phyloP scores from a whole-genome alignment of 2,113 vertebrate species.

The Forbesichthys agassizii region DNA sequence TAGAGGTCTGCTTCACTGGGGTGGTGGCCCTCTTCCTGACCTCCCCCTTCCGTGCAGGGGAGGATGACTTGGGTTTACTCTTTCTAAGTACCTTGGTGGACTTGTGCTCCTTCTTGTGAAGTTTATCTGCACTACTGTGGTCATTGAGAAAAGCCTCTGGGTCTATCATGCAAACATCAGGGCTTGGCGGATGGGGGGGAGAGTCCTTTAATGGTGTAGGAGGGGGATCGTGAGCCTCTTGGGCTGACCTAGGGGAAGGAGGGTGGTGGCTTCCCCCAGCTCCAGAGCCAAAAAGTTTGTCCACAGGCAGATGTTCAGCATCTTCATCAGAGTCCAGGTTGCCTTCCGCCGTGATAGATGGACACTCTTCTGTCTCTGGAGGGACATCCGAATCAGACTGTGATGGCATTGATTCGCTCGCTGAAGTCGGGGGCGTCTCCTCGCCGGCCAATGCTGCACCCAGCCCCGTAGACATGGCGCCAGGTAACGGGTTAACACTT shows the following conservation, averaged over 20 bases:
- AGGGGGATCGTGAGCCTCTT: constrained; percentile 83
- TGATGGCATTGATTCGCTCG: constrained; percentile 90
- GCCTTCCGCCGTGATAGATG: constrained; percentile 95
- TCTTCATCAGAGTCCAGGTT: constrained; percentile 98
- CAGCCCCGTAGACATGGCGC: constrained; percentile 57
- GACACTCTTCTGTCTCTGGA: constrained; percentile 95
- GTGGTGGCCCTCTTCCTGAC: constrained; percentile 85
- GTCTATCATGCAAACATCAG: constrained; percentile 98
- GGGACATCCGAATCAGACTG: constrained; percentile 97
- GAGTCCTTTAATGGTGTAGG: constrained; percentile 87
- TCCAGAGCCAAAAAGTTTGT: constrained; percentile 82
- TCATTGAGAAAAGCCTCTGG: constrained; percentile 87
- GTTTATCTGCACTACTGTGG: constrained; percentile 81
- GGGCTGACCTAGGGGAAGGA: constrained; percentile 70
- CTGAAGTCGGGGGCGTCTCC: constrained; percentile 93
- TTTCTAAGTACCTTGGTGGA: constrained; percentile 85
- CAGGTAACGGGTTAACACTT: constrained; percentile 44
- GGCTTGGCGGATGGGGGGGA: constrained; percentile 86
- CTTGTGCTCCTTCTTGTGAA: constrained; percentile 87
- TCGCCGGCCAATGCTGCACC: constrained; percentile 77
- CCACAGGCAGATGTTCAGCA: constrained; percentile 92
- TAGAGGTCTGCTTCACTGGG: constrained; percentile 81
- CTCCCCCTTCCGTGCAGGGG: constrained; percentile 84
- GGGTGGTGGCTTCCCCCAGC: constrained; percentile 78
- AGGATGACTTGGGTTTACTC: constrained; percentile 87